Base-by-base conservation (phyloP, 2,888 invertebrate genomes). In the Aphidius colemani region DNA sequence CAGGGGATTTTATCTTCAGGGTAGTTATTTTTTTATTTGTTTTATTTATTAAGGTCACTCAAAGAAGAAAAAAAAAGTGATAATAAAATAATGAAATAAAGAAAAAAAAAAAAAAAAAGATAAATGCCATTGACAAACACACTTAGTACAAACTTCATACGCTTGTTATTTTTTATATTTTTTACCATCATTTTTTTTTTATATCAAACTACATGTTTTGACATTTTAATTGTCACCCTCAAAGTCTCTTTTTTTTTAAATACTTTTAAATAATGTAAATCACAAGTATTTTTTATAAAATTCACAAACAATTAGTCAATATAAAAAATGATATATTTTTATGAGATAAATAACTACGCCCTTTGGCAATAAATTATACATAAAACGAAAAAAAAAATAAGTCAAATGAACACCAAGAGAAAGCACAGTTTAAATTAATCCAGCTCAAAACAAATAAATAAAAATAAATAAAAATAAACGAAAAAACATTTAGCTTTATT, bases 321-420 rank as follows among this genome's bases (percentile, higher is more conserved):
- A 13, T 13, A 13, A 13, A n/a, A 13, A 13, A 13, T 13, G 13
- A 13, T 13, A 13, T 13, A 13, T 13, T 13, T 2, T 13, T 13
- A 13, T 13, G 13, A 13, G 1, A 13, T 13, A 64, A 67, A 50
- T 51, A 50, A 63, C 59, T 41, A 45, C 63, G 53, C 49, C 10
- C 66, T 59, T 56, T 51, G 30, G 5, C 5, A 30, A 30, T 30
- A 30, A 30, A 30, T 30, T 30, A 30, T 30, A 1, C 1, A 30
- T 30, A 3, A 30, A 30, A 30, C 0, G 4, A 5, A 30, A 30
- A 30, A 30, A 18, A 18, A 18, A 18, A n/a, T n/a, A 18, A 18
- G 1, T 30, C 30, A 30, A 30, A 30, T 30, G 5, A 30, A 30
- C 30, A 30, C 3, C 3, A 30, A 30, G 30, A 30, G 3, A 30